Percentiles rank a stretch among this genome's conserved stretches.
phyloP scores from a whole-genome alignment of 2,888 invertebrate genomes.

The Ormyrus rosae region DNA sequence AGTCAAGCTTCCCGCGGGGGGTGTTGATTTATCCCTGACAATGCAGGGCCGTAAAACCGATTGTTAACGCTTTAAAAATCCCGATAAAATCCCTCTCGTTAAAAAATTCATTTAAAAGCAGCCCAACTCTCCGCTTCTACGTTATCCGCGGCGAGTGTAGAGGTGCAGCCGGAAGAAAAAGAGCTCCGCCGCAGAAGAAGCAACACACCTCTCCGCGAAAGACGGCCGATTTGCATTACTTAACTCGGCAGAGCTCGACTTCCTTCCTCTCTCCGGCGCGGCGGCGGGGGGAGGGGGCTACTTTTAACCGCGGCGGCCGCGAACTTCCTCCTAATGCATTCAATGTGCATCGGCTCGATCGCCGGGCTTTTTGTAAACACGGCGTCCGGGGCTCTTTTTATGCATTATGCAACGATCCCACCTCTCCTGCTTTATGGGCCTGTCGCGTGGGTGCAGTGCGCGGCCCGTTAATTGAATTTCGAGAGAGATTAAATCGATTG shows the following conservation, averaged over 20 bases:
- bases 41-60: too few species aligned
- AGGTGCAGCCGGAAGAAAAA: too few species aligned
- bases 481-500: conserved; percentile 45
- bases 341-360: conserved; percentile 44
- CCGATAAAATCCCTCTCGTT: too few species aligned
- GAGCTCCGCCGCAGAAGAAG: too few species aligned
- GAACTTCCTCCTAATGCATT: conserved; percentile 22
- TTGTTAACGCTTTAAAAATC: too few species aligned
- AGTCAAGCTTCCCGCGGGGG: too few species aligned
- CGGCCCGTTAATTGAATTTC: conserved; percentile 33
- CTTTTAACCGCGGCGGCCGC: not conserved
- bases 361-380: conserved; percentile 39
- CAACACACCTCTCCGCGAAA: not conserved
- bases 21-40: too few species aligned
- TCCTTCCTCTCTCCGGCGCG: too few species aligned
- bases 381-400: conserved; percentile 11
- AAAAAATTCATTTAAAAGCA: too few species aligned
- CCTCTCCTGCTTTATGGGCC: conserved; percentile 10
- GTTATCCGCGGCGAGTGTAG: too few species aligned
- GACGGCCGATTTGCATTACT: conserved; percentile 41
- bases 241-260: not conserved
- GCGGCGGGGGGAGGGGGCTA: not conserved
- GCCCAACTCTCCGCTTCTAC: too few species aligned
- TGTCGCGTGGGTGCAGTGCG: not conserved
- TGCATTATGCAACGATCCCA: conserved; percentile 48